These are phyloP conservation scores for Sparus aurata DNA, from an alignment of 2,797 vertebrate species.

Conservation along the genomic window DNA sequence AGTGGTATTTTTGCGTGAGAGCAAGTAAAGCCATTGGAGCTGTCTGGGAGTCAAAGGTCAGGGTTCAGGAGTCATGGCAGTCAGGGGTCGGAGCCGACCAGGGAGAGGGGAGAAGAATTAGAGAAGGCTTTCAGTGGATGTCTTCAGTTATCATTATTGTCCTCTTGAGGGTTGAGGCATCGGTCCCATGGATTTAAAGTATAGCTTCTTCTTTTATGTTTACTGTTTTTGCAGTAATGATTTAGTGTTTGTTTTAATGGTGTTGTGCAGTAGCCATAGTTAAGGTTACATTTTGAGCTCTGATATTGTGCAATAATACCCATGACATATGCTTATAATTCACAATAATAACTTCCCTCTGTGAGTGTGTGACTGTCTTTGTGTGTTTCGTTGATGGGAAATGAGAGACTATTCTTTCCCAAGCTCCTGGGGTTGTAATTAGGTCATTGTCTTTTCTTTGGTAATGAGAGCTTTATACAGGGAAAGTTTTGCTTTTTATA, in stretches of 20 bases:
- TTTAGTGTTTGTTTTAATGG: conserved; percentile 18
- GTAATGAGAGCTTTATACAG: conserved; percentile 49
- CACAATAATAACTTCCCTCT: neutral
- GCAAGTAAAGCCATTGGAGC: conserved; percentile 55
- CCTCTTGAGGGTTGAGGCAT: conserved; percentile 33
- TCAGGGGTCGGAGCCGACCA: conserved; percentile 60
- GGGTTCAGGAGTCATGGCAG: conserved; percentile 70
- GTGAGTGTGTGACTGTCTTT: conserved; percentile 10
- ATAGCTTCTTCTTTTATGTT: conserved; percentile 34
- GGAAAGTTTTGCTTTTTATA: conserved; percentile 28
- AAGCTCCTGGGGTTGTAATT: conserved; percentile 62
- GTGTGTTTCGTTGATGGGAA: conserved; percentile 45
- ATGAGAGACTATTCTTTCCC: conserved; percentile 53
- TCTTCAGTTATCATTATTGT: conserved; percentile 60
- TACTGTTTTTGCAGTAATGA: conserved; percentile 3
- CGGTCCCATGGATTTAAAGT: conserved; percentile 25
- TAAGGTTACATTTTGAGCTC: conserved; percentile 15
- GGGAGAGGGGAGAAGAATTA: conserved; percentile 44
- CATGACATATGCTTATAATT: conserved; percentile 15
- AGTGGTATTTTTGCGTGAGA: conserved; percentile 56
- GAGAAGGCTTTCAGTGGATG: conserved; percentile 53
- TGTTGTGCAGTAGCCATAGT: conserved; percentile 11
- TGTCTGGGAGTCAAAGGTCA: conserved; percentile 71
- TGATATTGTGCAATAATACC: neutral
- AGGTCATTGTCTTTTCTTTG: conserved; percentile 59